Base-by-base conservation (phyloP, 1,140 invertebrate species). In the Phymastichus coffea region DNA sequence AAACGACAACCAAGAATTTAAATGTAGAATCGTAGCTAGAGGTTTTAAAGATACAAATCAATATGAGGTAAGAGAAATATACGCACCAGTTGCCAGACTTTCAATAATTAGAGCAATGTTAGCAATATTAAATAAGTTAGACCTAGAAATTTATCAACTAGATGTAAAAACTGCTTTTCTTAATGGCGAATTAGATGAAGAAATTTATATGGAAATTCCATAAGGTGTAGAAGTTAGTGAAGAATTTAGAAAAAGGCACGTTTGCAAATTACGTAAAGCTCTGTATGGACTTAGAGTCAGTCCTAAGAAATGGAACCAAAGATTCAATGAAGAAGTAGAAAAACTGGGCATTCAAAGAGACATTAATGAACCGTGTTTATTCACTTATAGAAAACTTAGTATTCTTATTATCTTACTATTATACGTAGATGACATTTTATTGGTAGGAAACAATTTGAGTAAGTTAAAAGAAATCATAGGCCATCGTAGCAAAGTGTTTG, bases 341-440 rank as follows among this genome's bases (percentile, higher is more conserved):
- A 56, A 56, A 52, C 14, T 59, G 14, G 40, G 56, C 9, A 26
- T 60, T 41, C 38, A 51, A 57, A 71, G 60, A 19, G 59, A 62
- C 51, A 12, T 61, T n/a, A 44, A 56, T 33, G 38, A 57, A 14
- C 51, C 28, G 22, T 68, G 65, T 52, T 44, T 68, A 8, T 68
- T 61, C 44, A 53, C 51, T 15, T 63, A 51, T 47, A 51, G 57
- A 55, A 56, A 40, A 20, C 22, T 57, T 19, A 17, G 44, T 10
- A 53, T 46, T 44, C 40, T 40, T 22, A 10, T 15, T 43, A 15
- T 58, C 10, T 8, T 43, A 26, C 3, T 59, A 35, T 9, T 53
- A 4, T 35, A 53, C 12, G 51, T 63, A 37, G 61, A 67, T 48
- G 54, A 55, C 23, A 57, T 65, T 28, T 19, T 65, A 19, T 48